Evolutionary conservation across 2,888 invertebrate genomes (phyloP).

Genomic region (Nomada fabriciana): DNA sequence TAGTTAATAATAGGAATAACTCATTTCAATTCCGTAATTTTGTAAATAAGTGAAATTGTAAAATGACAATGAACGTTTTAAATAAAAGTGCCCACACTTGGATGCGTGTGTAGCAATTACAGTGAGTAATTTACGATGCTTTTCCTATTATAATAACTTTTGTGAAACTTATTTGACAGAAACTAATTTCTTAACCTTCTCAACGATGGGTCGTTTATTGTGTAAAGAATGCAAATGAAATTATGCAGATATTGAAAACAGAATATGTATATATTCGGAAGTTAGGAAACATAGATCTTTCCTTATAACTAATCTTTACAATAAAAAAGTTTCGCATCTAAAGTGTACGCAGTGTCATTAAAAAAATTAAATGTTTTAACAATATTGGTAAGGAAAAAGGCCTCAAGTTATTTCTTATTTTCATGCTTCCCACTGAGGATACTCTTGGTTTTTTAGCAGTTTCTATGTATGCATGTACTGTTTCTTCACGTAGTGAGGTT

Average conservation of each 20-base stretch:
- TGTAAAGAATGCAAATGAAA: not conserved
- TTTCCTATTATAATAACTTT: not conserved
- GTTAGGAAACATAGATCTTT: not conserved
- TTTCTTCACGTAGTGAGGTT: too few species aligned
- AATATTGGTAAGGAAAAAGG: too few species aligned
- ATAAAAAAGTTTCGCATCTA: not conserved
- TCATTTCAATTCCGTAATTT: not conserved
- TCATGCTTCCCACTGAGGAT: too few species aligned
- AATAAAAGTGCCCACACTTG: not conserved
- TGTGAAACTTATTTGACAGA: not conserved
- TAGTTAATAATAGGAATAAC: not conserved
- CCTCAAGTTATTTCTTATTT: too few species aligned
- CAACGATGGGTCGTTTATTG: not conserved
- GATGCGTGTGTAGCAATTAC: not conserved
- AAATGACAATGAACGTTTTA: not conserved
- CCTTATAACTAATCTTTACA: not conserved
- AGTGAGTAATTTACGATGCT: slow-evolving; percentile 4
- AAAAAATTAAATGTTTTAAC: too few species aligned
- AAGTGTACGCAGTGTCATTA: too few species aligned
- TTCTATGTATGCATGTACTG: too few species aligned
- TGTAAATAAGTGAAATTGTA: not conserved
- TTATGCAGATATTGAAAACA: not conserved
- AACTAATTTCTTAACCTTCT: slow-evolving; percentile 21
- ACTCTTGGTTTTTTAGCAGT: too few species aligned
- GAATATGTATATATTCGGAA: not conserved